Percentiles rank a stretch among this genome's conserved stretches.
Evolutionary conservation across 2,113 vertebrate species (phyloP).

Genomic region (Tenebrosternarchus preto): DNA sequence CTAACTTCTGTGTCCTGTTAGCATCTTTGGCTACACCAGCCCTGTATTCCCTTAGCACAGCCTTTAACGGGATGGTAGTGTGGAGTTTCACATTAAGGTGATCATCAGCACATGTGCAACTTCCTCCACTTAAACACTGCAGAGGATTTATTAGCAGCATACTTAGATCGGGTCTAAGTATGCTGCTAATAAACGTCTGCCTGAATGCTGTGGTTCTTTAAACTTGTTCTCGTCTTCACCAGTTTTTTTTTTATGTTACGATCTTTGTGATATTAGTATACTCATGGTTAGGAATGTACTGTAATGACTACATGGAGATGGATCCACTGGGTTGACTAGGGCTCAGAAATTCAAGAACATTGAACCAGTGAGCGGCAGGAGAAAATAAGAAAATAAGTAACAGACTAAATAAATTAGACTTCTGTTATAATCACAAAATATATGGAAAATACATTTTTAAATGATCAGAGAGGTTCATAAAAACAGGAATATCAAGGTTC

Average conservation of each 20-base stretch:
- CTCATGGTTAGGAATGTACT: neutral
- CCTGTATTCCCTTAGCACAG: conserved; percentile 1
- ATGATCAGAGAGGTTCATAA: neutral
- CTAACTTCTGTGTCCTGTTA: neutral
- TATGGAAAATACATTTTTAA: neutral
- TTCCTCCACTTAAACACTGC: conserved; percentile 32
- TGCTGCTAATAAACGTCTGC: neutral
- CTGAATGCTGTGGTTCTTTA: neutral
- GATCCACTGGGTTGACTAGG: neutral
- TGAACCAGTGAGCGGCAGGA: neutral
- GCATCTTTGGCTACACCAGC: neutral
- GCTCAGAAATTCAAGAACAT: neutral
- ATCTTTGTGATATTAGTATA: neutral
- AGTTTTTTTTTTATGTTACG: neutral
- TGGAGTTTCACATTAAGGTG: conserved; percentile 28
- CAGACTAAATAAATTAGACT: too few species aligned
- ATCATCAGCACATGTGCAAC: conserved; percentile 42
- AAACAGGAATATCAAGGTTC: neutral
- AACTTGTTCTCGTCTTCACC: neutral
- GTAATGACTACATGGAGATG: neutral
- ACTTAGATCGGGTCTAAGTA: conserved; percentile 26
- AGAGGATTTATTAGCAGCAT: conserved; percentile 37
- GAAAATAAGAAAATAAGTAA: too few species aligned
- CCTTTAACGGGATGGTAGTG: conserved; percentile 8
- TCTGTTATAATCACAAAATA: neutral